These are phyloP conservation scores for Drosophila sulfurigaster DNA, from an alignment of 1,140 invertebrate species.

Conservation along the genomic window DNA sequence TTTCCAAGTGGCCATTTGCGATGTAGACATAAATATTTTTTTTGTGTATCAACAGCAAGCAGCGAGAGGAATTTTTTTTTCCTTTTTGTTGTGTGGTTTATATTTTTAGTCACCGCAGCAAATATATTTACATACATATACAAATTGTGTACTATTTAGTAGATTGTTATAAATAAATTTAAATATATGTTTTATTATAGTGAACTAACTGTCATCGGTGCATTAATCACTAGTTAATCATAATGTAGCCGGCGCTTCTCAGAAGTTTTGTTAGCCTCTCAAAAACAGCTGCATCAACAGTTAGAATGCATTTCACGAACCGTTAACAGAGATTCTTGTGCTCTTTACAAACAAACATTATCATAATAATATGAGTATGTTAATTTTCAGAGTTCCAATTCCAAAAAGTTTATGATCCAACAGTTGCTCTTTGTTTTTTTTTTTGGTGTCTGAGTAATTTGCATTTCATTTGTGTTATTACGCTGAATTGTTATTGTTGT, in stretches of 20 bases:
- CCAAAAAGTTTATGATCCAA: conserved; percentile 28
- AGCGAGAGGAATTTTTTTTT: conserved; percentile 2
- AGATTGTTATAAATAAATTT: conserved; percentile 6
- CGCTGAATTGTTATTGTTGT: conserved; percentile 22
- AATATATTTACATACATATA: conserved; percentile 23
- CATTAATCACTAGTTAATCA: conserved; percentile 1
- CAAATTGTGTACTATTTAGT: not conserved
- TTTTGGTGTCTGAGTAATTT: conserved; percentile 29
- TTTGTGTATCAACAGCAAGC: conserved; percentile 19
- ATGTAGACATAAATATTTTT: conserved; percentile 21
- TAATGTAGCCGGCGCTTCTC: conserved; percentile 14
- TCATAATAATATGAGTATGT: conserved; percentile 31
- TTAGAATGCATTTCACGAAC: conserved; percentile 46
- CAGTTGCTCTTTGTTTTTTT: conserved; percentile 30
- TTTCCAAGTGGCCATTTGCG: conserved; percentile 48
- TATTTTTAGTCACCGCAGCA: conserved; percentile 27
- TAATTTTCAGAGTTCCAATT: conserved; percentile 36
- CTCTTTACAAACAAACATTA: conserved; percentile 22
- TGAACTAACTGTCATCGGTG: not conserved
- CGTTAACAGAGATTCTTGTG: conserved; percentile 33
- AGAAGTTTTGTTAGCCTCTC: conserved; percentile 1
- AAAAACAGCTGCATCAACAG: conserved; percentile 34
- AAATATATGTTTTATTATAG: not conserved
- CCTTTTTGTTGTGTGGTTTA: not conserved
- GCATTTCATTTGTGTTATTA: conserved; percentile 50